Evolutionary conservation across 2,113 vertebrate genomes (phyloP).

Genomic region (Plecotus auritus): DNA sequence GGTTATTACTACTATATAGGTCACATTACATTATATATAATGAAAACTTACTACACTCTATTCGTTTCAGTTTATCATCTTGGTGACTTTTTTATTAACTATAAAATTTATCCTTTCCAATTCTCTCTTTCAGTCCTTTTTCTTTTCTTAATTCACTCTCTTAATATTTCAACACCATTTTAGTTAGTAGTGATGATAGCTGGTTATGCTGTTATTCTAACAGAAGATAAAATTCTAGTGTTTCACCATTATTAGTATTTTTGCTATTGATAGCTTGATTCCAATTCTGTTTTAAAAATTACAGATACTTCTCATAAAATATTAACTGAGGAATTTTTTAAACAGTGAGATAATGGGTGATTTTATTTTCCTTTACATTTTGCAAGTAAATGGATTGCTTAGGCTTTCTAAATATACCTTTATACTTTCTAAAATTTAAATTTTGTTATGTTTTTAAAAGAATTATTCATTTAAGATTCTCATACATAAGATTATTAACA

Average conservation of each 20-base stretch:
- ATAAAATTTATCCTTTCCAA: not conserved
- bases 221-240: not conserved
- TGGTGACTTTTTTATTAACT: not conserved
- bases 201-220: not conserved
- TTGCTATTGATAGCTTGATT: not conserved
- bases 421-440: not conserved
- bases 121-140: not conserved
- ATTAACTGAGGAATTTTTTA: not conserved
- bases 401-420: not conserved
- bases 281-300: not conserved
- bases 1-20: not conserved
- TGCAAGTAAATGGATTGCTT: not conserved
- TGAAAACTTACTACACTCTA: not conserved
- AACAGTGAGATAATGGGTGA: not conserved
- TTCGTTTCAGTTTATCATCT: not conserved
- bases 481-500: not conserved
- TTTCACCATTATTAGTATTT: not conserved
- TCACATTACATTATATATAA: not conserved
- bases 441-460: not conserved
- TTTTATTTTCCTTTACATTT: conserved; percentile 30
- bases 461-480: not conserved
- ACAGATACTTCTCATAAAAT: not conserved
- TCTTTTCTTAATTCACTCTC: not conserved
- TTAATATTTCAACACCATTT: not conserved
- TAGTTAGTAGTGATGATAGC: not conserved